Evolutionary conservation across 2,888 invertebrate genomes (phyloP).

Genomic region (Diachrysia chrysitis): DNA sequence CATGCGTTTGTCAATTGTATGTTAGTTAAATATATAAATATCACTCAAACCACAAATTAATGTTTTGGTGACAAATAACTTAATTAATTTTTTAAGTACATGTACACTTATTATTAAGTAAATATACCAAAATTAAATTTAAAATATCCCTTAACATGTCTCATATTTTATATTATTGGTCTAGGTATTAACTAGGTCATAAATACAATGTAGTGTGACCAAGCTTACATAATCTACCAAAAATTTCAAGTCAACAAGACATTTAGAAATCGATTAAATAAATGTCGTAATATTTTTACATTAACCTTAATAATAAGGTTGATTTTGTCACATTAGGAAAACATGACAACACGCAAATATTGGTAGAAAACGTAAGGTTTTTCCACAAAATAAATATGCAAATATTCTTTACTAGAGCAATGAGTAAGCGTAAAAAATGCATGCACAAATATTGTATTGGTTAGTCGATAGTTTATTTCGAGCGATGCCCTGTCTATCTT

Average conservation of each 20-base stretch:
- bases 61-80: not conserved
- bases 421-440: slow-evolving; percentile 29
- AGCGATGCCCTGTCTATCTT: slow-evolving; percentile 52
- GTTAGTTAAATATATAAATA: not conserved
- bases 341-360: not conserved
- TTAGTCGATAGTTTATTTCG: slow-evolving; percentile 63
- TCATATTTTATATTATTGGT: not conserved
- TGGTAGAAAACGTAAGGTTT: not conserved
- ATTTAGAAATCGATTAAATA: slow-evolving; percentile 5
- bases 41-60: not conserved
- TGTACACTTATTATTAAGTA: not conserved
- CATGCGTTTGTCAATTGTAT: slow-evolving; percentile 12
- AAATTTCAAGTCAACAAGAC: not conserved
- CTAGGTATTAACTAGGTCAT: not conserved
- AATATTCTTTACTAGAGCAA: slow-evolving; percentile 13
- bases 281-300: not conserved
- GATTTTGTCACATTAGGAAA: not conserved
- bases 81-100: not conserved
- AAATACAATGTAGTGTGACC: not conserved
- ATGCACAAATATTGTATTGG: slow-evolving; percentile 54
- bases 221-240: not conserved
- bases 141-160: not conserved
- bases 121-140: not conserved
- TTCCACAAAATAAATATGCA: not conserved
- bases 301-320: not conserved